Evolutionary conservation across 1,140 invertebrate species (phyloP), one percentile per base, ranked within the genome.

Genomic region (Bombyx mandarina): DNA sequence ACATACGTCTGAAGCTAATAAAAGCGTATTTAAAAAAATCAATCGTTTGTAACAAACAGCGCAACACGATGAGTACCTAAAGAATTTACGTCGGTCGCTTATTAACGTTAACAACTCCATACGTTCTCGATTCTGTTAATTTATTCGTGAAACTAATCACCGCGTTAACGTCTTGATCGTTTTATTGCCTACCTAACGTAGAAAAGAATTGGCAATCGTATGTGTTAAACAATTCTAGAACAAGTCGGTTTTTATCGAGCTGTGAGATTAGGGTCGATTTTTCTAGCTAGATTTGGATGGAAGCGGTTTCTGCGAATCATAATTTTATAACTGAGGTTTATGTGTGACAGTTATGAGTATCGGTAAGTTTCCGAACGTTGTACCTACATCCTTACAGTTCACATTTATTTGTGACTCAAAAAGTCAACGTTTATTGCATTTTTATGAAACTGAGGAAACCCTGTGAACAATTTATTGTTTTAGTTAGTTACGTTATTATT

Each of bases 91-190:
- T 35, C 26, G 26, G 26, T 35, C 26, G 4, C 26, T 35, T 35
- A 35, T 35, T 35, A 35, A 35, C 26, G 4, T 18, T 18, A 18
- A 18, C 12, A 35, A 5, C 26, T 35, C 26, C 26, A 35, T 35
- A 5, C 26, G 26, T 35, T 35, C 26, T 35, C 26, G 49, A 54
- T 26, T 7, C 51, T 54, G 49, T 54, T 58, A 7, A 58, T 58
- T 52, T 47, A 60, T 60, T 60, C 58, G 55, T 60, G 49, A 60
- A 60, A 60, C 49, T 60, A 56, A 56, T 60, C 54, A 60, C 26
- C 26, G 53, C 35, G 54, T 48, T 50, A 54, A 54, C 47, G 47
- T 52, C 44, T 62, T 58, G 51, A 62, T 43, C 56, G 56, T 62
- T 62, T 62, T 56, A 62, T 55, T 44, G 52, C 43, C 49, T 10